Base-by-base conservation (phyloP, 2,888 invertebrate species). In the Matsumyia berberina region DNA sequence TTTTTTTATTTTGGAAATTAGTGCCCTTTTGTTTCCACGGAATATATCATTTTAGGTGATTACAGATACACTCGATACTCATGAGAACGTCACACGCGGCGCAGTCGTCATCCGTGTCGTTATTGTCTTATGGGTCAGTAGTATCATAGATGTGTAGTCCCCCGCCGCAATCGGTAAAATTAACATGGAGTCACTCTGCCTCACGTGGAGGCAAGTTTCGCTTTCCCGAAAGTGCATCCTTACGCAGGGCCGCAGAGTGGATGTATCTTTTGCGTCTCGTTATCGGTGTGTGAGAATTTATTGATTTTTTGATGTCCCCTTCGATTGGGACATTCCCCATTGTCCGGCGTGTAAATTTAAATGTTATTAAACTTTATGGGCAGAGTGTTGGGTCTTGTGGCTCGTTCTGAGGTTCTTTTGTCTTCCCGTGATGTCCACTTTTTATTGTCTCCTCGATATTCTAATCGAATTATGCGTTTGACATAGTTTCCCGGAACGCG, bases 311-410 rank as follows among this genome's bases (percentile, higher is more conserved):
- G 31, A 55, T 33, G 31, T 33, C 44, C 44, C 42, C 42, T 8
- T 51, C 15, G 37, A 57, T 8, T 12, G 49, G 29, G 57, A 37
- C 69, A 53, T 37, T 67, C 15, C 42, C 72, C 49, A 62, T 72
- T 72, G 72, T 51, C n/a, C 31, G 15, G 35, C 35, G 55, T 55
- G 64, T 73, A 73, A 42, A 73, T 73, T 73, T 73, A 64, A 64
- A 73, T 73, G 73, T 73, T 73, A 73, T 73, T 55, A 64, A 64
- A 64, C 64, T 73, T 64, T 55, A 62, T 62, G 62, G 44, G n/a
- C 8, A 29, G 17, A 4, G 24, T 24, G 24, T 24, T 24, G 24
- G 1, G 24, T 24, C 4, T 24, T 17, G 35, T 49, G 29, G 15
- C 31, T 53, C 12, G 70, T 70, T 51, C 24, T 51, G 51, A 42